These are phyloP conservation scores for Calyptomena viridis DNA, from an alignment of 2,113 vertebrate species.

Conservation along the genomic window DNA sequence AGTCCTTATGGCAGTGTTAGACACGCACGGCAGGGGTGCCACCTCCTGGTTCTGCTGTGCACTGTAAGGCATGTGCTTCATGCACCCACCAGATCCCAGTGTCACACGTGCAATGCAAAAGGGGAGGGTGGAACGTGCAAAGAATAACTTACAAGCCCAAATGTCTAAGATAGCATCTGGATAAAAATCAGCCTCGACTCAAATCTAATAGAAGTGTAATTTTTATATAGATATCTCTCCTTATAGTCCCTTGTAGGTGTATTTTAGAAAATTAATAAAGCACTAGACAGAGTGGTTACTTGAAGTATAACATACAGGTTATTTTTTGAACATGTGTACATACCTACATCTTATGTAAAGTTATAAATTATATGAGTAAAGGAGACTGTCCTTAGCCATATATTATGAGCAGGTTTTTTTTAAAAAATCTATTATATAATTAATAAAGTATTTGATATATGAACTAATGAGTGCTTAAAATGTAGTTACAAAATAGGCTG, in stretches of 20 bases:
- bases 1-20: background rate
- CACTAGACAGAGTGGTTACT: background rate
- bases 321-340: background rate
- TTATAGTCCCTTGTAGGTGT: background rate
- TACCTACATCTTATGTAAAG: background rate
- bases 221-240: background rate
- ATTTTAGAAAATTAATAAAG: background rate
- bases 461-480: background rate
- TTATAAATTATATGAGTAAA: background rate
- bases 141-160: background rate
- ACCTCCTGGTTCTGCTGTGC: background rate
- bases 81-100: fast-evolving
- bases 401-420: background rate
- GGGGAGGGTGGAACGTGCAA: background rate
- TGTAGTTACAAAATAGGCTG: background rate
- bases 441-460: background rate
- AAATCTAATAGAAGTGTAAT: background rate
- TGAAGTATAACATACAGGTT: background rate
- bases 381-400: background rate
- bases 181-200: background rate
- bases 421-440: background rate
- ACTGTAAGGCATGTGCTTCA: fast-evolving
- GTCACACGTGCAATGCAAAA: fast-evolving
- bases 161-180: background rate
- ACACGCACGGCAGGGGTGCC: background rate